Percentiles rank a stretch among this genome's conserved stretches.
Conservation (phyloP, 2,888 invertebrate species). For the Phyllotreta cruciferae region DNA sequence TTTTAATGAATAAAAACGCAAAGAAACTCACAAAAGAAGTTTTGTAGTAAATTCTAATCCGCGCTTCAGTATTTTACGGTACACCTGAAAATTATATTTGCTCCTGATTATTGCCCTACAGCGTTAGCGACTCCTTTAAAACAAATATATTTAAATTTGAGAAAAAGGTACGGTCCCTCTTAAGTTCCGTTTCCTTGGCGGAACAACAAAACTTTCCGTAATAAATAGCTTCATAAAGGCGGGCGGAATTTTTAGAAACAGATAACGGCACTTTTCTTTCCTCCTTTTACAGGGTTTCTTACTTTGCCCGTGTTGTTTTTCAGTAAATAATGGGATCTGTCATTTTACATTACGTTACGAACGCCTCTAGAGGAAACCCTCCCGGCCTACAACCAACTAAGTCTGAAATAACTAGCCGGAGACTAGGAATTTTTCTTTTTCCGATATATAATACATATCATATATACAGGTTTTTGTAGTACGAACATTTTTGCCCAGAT, state of each 20-base stretch:
- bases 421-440: conserved; percentile 37
- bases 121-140: background rate
- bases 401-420: conserved; percentile 43
- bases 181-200: conserved; percentile 9
- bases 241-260: conserved; percentile 51
- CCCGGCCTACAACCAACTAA: conserved; percentile 44
- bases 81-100: conserved; percentile 15
- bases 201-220: conserved; percentile 41
- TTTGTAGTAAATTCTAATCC: conserved; percentile 10
- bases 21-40: background rate
- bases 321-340: conserved; percentile 63
- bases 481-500: conserved; percentile 22
- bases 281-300: conserved; percentile 59
- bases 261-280: conserved; percentile 55
- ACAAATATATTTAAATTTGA: conserved; percentile 24
- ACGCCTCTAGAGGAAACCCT: conserved; percentile 52
- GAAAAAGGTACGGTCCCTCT: conserved; percentile 11
- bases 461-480: conserved; percentile 31
- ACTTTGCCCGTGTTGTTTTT: conserved; percentile 60
- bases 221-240: conserved; percentile 51
- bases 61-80: background rate
- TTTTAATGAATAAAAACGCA: too few species aligned
- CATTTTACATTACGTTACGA: conserved; percentile 60
- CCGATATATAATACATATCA: conserved; percentile 38
- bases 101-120: background rate